Evolutionary conservation across 2,888 invertebrate genomes (phyloP).

Genomic region (Melanostoma mellinum): DNA sequence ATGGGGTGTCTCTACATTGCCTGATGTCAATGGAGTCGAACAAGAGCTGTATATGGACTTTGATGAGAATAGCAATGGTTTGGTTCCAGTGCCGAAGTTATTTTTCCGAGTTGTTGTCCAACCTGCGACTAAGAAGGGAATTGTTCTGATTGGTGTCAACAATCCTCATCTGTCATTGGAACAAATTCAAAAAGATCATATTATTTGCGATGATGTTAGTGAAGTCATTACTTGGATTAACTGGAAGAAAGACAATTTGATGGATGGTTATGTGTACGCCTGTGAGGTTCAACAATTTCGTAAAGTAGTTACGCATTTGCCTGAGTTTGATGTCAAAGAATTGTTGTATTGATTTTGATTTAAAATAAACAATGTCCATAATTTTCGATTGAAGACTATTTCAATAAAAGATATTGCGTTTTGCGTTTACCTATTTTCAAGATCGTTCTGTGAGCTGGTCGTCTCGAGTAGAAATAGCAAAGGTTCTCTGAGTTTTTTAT

Average conservation of each 20-base stretch:
- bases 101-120: constrained; percentile 84
- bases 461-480: too few species aligned
- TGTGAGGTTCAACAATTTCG: constrained; percentile 77
- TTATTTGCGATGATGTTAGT: constrained; percentile 78
- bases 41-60: constrained; percentile 79
- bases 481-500: too few species aligned
- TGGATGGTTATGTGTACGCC: constrained; percentile 77
- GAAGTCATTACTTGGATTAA: constrained; percentile 76
- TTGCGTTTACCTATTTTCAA: too few species aligned
- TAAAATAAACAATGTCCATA: background rate
- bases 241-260: constrained; percentile 75
- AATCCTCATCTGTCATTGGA: constrained; percentile 78
- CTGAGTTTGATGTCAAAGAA: constrained; percentile 64
- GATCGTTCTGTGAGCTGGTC: too few species aligned
- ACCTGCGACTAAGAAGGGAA: constrained; percentile 79
- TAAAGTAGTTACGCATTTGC: constrained; percentile 75
- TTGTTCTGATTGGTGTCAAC: constrained; percentile 83
- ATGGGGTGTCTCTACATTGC: constrained; percentile 83
- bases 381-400: background rate
- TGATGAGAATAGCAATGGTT: constrained; percentile 78
- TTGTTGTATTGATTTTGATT: constrained; percentile 33
- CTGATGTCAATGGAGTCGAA: constrained; percentile 80
- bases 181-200: constrained; percentile 75
- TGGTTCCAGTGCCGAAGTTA: constrained; percentile 83
- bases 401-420: too few species aligned